Conservation (phyloP, 1,140 invertebrate species). For the Fopius arisanus region DNA sequence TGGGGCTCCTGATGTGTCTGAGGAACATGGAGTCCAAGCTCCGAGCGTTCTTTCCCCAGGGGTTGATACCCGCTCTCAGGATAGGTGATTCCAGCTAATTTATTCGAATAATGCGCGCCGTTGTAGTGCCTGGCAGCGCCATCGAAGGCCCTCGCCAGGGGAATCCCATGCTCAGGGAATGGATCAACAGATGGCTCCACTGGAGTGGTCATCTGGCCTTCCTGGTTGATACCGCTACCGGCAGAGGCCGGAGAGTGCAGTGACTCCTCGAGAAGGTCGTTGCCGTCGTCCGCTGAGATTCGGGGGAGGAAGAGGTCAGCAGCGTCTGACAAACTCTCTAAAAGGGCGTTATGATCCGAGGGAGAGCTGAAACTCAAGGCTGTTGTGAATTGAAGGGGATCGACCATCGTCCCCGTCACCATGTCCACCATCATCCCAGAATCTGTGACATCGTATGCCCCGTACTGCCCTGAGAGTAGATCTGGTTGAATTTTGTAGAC, state of each 20-base stretch:
- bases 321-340: conserved; percentile 76
- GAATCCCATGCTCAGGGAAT: conserved; percentile 73
- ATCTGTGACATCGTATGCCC: conserved; percentile 74
- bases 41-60: conserved; percentile 61
- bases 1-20: conserved; percentile 62
- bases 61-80: conserved; percentile 56
- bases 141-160: conserved; percentile 58
- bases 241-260: conserved; percentile 60
- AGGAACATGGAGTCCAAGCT: conserved; percentile 61
- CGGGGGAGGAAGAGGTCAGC: conserved; percentile 79
- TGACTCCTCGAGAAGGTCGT: conserved; percentile 68
- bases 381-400: conserved; percentile 82
- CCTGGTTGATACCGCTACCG: conserved; percentile 67
- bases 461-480: conserved; percentile 69
- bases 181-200: conserved; percentile 74
- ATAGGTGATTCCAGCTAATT: conserved; percentile 51
- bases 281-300: conserved; percentile 69
- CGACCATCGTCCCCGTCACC: conserved; percentile 76
- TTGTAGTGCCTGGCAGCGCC: conserved; percentile 52
- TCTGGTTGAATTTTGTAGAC: conserved; percentile 75
- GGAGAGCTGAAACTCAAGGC: conserved; percentile 80
- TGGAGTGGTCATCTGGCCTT: conserved; percentile 70
- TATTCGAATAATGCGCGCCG: conserved; percentile 55
- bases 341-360: conserved; percentile 74
- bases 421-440: conserved; percentile 84